Evolutionary conservation across 1,140 invertebrate species (phyloP).

Genomic region (Brachionus sp.): DNA sequence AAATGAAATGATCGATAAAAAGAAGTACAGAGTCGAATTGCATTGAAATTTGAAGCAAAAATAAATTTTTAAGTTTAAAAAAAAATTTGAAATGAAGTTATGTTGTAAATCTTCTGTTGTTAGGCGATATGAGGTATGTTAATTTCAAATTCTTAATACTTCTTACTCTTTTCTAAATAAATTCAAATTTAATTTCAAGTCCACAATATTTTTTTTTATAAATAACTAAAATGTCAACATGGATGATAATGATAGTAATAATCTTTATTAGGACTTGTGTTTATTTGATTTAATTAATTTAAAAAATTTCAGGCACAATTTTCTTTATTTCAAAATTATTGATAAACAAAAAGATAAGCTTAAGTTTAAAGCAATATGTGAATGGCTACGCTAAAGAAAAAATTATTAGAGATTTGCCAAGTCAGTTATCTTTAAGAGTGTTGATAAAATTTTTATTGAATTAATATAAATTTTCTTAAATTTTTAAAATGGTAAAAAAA

Average conservation of each 20-base stretch:
- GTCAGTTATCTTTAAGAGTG: not conserved
- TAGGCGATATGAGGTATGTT: conserved; percentile 21
- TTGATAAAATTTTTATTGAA: not conserved
- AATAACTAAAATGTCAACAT: too few species aligned
- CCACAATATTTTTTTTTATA: too few species aligned
- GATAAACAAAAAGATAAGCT: not conserved
- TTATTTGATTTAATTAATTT: not conserved
- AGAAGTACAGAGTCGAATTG: not conserved
- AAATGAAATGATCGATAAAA: not conserved
- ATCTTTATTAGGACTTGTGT: too few species aligned
- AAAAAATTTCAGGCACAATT: not conserved
- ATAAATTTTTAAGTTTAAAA: not conserved
- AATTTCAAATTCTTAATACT: not conserved
- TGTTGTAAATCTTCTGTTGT: conserved; percentile 38
- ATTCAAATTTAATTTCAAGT: too few species aligned
- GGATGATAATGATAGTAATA: too few species aligned
- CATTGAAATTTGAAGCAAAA: not conserved
- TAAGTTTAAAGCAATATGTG: not conserved
- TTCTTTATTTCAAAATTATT: not conserved
- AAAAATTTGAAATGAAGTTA: not conserved
- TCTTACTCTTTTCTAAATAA: too few species aligned
- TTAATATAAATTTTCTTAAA: not conserved
- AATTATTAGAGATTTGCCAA: not conserved
- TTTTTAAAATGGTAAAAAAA: not conserved
- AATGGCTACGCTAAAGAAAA: not conserved